Evolutionary conservation across 2,888 invertebrate species (phyloP).

Genomic region (Exocentrus adspersus): DNA sequence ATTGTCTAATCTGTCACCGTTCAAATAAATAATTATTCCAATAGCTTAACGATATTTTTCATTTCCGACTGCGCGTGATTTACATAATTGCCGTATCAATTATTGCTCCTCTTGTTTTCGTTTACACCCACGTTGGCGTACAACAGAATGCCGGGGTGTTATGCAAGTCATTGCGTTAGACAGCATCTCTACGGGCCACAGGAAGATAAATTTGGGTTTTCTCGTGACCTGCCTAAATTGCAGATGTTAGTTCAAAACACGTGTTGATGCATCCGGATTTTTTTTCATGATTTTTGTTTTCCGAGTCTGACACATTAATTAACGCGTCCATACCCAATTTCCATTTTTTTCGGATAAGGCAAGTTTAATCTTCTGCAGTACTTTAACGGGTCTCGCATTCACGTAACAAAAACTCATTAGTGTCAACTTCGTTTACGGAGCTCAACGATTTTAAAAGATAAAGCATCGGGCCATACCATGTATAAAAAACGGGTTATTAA

Average conservation of each 20-base stretch:
- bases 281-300: too few relatives aligned
- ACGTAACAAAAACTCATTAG: too few relatives aligned
- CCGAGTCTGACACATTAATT: too few relatives aligned
- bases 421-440: too few relatives aligned
- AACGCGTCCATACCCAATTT: too few relatives aligned
- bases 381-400: too few relatives aligned
- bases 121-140: slow-evolving; percentile 9
- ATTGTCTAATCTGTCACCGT: slow-evolving; percentile 3
- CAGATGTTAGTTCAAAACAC: neutral
- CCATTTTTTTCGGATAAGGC: too few relatives aligned
- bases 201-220: neutral
- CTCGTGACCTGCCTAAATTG: neutral
- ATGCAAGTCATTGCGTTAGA: slow-evolving; percentile 15
- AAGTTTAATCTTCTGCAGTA: too few relatives aligned
- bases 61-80: slow-evolving; percentile 23
- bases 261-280: too few relatives aligned
- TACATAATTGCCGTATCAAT: slow-evolving; percentile 27
- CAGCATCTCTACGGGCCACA: neutral
- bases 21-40: slow-evolving; percentile 24
- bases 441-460: too few relatives aligned
- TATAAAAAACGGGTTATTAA: too few relatives aligned
- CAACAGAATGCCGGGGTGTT: neutral
- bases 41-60: slow-evolving; percentile 18
- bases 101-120: slow-evolving; percentile 21
- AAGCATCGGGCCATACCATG: too few relatives aligned